Base-by-base conservation (phyloP, 1,140 invertebrate species). In the Drosophila cardini region DNA sequence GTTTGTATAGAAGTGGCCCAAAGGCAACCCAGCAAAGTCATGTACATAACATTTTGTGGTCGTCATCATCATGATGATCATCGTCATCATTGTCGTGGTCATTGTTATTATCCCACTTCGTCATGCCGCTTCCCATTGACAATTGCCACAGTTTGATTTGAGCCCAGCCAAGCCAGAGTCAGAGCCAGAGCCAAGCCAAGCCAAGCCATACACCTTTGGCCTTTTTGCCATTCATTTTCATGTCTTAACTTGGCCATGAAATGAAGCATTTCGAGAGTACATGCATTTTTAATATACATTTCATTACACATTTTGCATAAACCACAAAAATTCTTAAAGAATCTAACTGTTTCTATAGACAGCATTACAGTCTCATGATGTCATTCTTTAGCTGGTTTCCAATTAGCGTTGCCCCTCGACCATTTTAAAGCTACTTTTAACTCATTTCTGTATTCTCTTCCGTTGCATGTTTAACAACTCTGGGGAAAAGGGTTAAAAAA, bases 1-100 rank as follows among this genome's bases (percentile, higher is more conserved):
- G 42, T 32, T 26, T 80, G 72, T 67, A 76, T 63, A 36, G 67
- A 55, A 55, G 34, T 53, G 38, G 46, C 42, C 48, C 38, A 72
- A 68, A 85, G 58, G 26, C 57, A 60, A 13, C 8, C 80, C 64
- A 65, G 77, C 72, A 64, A 57, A 80, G 81, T 84, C 81, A 84
- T 80, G 62, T 46, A 46, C 68, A 63, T 46, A 32, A 36, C 43
- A 62, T 80, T 76, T 84, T 77, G 67, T 72, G 67, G 80, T 84
- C 57, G 72, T 78, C 79, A 81, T 82, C 57, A 46, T 52, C 13
- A 50, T 26, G 10, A 50, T 50, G 21, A 26, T 4, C 48, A 55
- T 64, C 43, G 40, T 70, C 30, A 58, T 50, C 58, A 73, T 53
- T 26, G 32, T 42, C 16, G 38, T 53, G 42, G 48, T 57, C 40